Conservation (phyloP, 1,140 invertebrate species). For the Drusus annulatus region DNA sequence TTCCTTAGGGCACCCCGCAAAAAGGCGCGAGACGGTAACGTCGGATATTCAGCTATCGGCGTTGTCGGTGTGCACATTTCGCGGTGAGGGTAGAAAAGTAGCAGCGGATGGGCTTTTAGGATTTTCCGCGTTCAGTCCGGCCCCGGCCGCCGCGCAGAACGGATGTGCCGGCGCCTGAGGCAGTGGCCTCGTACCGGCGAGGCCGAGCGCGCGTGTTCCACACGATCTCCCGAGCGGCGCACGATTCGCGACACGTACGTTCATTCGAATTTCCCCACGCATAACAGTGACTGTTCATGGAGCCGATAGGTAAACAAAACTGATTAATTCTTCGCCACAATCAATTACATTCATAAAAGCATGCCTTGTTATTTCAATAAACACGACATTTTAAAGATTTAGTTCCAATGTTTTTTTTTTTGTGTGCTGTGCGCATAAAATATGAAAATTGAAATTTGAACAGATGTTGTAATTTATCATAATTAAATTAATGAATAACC, state of each 20-base stretch:
- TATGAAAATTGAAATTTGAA: no score
- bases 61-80: background rate
- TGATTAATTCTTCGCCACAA: background rate
- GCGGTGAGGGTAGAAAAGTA: background rate
- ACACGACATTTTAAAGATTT: no score
- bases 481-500: no score
- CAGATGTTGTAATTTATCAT: no score
- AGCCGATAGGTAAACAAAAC: constrained; percentile 17
- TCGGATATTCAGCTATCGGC: no score
- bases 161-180: constrained; percentile 38
- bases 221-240: background rate
- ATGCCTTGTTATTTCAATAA: no score
- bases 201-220: constrained; percentile 4
- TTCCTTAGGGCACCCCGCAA: background rate
- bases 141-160: constrained; percentile 51
- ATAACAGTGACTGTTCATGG: background rate
- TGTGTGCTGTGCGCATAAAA: no score
- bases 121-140: constrained; percentile 50
- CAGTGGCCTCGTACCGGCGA: constrained; percentile 20
- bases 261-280: background rate
- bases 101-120: background rate
- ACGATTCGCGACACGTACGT: no score
- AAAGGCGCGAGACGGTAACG: background rate
- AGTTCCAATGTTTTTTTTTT: no score
- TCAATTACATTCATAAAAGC: no score